phyloP scores from a whole-genome alignment of 1,140 invertebrate species.

The Chironomus tepperi region DNA sequence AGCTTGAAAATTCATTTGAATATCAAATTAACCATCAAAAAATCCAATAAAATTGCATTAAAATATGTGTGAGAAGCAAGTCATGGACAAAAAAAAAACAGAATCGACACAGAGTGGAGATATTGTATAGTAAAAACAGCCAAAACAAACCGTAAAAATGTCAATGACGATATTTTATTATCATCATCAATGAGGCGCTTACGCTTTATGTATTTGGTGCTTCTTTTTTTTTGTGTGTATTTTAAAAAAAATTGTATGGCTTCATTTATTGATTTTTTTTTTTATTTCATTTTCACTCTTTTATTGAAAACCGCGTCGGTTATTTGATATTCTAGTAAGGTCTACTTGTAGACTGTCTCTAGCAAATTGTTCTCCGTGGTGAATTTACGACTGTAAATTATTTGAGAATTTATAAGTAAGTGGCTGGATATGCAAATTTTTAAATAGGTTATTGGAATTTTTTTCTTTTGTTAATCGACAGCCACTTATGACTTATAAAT shows the following conservation, averaged over 20 bases:
- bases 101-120: too few relatives aligned
- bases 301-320: background rate
- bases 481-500: too few relatives aligned
- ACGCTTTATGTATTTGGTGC: background rate
- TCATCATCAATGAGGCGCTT: slow-evolving; percentile 11
- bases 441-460: too few relatives aligned
- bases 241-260: background rate
- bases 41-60: slow-evolving; percentile 9
- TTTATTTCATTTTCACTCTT: background rate
- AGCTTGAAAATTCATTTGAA: background rate
- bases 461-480: too few relatives aligned
- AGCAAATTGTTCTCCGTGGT: too few relatives aligned
- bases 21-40: slow-evolving; percentile 10
- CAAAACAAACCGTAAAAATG: slow-evolving; percentile 13
- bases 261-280: slow-evolving; percentile 8
- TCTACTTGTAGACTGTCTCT: background rate
- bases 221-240: background rate
- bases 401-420: slow-evolving; percentile 4
- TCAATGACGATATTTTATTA: slow-evolving; percentile 14
- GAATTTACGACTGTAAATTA: too few relatives aligned
- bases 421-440: background rate
- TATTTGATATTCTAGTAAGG: background rate
- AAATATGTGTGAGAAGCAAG: background rate
- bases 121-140: background rate
- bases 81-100: background rate